Base-by-base conservation (phyloP, 2,797 vertebrate genomes). In the Borostomias antarcticus region DNA sequence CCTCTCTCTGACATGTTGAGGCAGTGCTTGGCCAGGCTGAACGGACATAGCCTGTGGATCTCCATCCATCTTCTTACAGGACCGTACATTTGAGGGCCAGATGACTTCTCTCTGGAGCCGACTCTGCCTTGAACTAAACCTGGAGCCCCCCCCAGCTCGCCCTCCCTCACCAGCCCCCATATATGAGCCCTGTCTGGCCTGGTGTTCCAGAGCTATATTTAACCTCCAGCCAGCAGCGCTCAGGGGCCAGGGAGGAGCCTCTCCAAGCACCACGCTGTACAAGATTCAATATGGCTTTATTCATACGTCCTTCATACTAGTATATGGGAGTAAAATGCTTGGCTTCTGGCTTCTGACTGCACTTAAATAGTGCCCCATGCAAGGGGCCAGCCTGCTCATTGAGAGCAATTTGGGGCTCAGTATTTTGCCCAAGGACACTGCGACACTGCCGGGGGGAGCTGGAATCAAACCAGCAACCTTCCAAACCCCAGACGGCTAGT, bases 81-180 rank as follows among this genome's bases (percentile, higher is more conserved):
- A n/a, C n/a, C n/a, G n/a, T n/a, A n/a, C n/a, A n/a, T n/a, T n/a
- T n/a, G n/a, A n/a, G n/a, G n/a, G n/a, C n/a, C n/a, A 52, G 48
- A 35, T 23, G 51, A 23, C 1, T 3, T 9, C 43, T 54, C 52
- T 17, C 32, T 45, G 26, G n/a, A n/a, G n/a, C n/a, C n/a, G n/a
- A n/a, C n/a, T 61, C 50, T 66, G 52, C 47, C 62, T 3, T 52
- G 19, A 68, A 63, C 65, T 71, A 66, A 74, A 66, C 35, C 17
- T 59, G 62, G 65, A 63, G 40, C 40, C 40, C 40, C 40, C n/a
- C 40, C 40, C 8, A 3, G 13, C 40, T n/a, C 40, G 67, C 63
- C 9, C 45, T n/a, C 2, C 17, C 52, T 37, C 43, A 37, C 8
- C 58, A 15, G 1, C 1, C 4, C 4, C 52, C 15, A 51, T 66